These are phyloP conservation scores for Theretra japonica DNA, from an alignment of 2,888 invertebrate species.

Conservation along the genomic window DNA sequence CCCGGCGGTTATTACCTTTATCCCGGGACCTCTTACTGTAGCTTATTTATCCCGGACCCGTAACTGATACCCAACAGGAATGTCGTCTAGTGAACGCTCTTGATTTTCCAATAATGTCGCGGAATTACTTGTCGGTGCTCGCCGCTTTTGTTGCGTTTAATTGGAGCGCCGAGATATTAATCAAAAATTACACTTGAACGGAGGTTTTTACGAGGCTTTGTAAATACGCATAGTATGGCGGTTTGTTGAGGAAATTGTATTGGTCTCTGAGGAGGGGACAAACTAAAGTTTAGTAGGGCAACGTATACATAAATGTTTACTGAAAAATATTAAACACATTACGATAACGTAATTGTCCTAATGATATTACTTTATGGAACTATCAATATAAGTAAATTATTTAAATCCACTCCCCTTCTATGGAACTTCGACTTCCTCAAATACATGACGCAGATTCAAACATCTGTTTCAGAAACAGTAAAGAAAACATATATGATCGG, in stretches of 20 bases:
- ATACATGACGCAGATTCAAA: too few relatives aligned
- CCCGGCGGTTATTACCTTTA: neutral
- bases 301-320: neutral
- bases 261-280: neutral
- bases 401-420: too few relatives aligned
- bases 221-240: neutral
- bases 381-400: too few relatives aligned
- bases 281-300: neutral
- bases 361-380: too few relatives aligned
- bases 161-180: constrained; percentile 1
- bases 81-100: constrained; percentile 39
- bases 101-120: constrained; percentile 27
- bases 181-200: constrained; percentile 12
- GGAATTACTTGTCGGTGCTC: neutral
- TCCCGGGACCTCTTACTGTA: constrained; percentile 21
- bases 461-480: too few relatives aligned
- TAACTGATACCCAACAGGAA: constrained; percentile 36
- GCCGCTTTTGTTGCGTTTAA: constrained; percentile 1
- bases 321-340: neutral
- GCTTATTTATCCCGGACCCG: constrained; percentile 25
- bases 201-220: constrained; percentile 2
- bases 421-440: too few relatives aligned
- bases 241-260: neutral
- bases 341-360: too few relatives aligned
- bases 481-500: too few relatives aligned